Percentiles rank a stretch among this genome's conserved stretches.
These are phyloP conservation scores for Orthonyx spaldingii DNA, from an alignment of 2,113 vertebrate species.

Conservation along the genomic window DNA sequence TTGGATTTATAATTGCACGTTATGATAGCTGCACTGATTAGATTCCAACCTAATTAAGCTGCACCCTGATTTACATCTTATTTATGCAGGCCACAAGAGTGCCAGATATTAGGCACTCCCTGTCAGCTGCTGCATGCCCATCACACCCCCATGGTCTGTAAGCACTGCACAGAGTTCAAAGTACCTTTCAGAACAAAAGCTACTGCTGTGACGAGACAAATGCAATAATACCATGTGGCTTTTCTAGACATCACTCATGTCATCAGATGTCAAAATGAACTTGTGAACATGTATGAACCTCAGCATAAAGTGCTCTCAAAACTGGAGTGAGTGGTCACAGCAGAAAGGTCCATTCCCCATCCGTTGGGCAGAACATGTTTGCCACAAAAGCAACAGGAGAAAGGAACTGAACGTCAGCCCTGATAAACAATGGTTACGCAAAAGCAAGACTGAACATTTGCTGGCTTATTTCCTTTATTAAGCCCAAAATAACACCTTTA, in stretches of 20 bases:
- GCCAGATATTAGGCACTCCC: neutral
- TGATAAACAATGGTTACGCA: neutral
- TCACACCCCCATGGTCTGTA: neutral
- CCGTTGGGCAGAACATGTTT: neutral
- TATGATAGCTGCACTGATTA: neutral
- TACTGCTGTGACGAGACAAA: neutral
- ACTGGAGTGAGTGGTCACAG: neutral
- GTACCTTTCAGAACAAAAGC: neutral
- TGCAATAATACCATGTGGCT: neutral
- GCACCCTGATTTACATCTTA: neutral
- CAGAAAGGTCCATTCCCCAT: neutral
- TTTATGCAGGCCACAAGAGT: neutral
- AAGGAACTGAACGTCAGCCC: neutral
- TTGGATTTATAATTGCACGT: neutral
- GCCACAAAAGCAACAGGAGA: neutral
- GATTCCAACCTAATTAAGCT: conserved; percentile 8
- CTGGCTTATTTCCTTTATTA: conserved; percentile 57
- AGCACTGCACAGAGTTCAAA: neutral
- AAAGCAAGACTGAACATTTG: conserved; percentile 13
- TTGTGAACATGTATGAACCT: neutral
- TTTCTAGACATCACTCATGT: neutral
- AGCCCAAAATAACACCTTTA: conserved; percentile 48
- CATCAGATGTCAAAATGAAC: neutral
- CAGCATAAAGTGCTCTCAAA: neutral
- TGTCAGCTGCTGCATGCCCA: neutral